Evolutionary conservation across 2,113 vertebrate genomes (phyloP).

Genomic region (Corydoras sp.): DNA sequence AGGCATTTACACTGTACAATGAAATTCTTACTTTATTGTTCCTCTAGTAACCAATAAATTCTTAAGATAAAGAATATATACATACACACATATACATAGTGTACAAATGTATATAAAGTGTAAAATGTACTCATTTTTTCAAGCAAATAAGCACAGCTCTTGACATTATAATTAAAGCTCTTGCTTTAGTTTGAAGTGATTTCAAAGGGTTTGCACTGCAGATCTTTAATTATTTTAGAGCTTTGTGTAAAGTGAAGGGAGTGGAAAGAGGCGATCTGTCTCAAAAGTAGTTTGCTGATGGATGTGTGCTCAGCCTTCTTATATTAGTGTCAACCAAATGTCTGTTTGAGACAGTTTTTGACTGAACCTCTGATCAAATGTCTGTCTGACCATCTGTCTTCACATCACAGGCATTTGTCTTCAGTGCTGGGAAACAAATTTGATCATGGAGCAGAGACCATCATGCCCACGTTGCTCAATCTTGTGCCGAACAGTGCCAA

Average conservation of each 20-base stretch:
- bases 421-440: slow-evolving; percentile 89
- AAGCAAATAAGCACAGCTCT: too few species aligned
- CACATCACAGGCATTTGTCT: slow-evolving; percentile 77
- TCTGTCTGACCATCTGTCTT: not conserved
- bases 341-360: slow-evolving; percentile 28
- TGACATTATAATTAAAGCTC: not conserved
- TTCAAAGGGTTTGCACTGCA: slow-evolving; percentile 16
- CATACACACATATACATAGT: too few species aligned
- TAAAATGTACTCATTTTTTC: too few species aligned
- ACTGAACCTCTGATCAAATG: slow-evolving; percentile 10
- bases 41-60: too few species aligned
- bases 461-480: slow-evolving; percentile 97
- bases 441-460: slow-evolving; percentile 92
- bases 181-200: not conserved
- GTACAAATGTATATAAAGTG: too few species aligned
- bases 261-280: slow-evolving; percentile 2
- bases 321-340: slow-evolving; percentile 30
- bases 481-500: slow-evolving; percentile 99
- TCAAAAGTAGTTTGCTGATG: slow-evolving; percentile 47
- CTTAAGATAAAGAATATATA: too few species aligned
- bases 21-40: too few species aligned
- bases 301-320: slow-evolving; percentile 37
- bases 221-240: slow-evolving; percentile 44
- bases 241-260: slow-evolving; percentile 47
- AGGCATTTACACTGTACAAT: too few species aligned